These are phyloP conservation scores for Python bivittatus DNA, from an alignment of 2,113 vertebrate species.

Conservation along the genomic window DNA sequence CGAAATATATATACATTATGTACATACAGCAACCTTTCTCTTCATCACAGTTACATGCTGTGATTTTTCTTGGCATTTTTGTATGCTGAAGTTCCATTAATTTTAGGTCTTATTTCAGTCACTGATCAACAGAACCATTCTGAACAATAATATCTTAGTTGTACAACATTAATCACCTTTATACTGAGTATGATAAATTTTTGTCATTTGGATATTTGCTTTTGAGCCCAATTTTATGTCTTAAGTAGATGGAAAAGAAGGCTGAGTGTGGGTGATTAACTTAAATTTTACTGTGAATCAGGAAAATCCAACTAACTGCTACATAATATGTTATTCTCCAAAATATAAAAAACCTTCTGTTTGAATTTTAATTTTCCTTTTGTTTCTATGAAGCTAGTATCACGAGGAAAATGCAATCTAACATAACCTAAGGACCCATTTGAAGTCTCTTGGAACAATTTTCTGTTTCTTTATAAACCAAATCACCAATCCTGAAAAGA, in stretches of 20 bases:
- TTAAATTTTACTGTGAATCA: not conserved
- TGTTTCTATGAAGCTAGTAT: constrained; percentile 43
- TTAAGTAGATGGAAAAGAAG: not conserved
- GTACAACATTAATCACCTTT: not conserved
- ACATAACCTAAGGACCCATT: constrained; percentile 35
- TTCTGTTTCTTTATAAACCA: constrained; percentile 42
- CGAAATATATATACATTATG: not conserved
- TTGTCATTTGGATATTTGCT: not conserved
- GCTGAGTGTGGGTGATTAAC: not conserved
- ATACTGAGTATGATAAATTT: not conserved
- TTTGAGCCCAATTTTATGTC: not conserved
- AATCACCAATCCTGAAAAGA: constrained; percentile 32
- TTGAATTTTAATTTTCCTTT: constrained; percentile 12
- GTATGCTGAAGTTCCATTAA: not conserved
- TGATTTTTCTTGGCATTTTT: not conserved
- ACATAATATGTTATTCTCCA: not conserved
- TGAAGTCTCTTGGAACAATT: constrained; percentile 34
- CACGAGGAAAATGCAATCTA: constrained; percentile 40
- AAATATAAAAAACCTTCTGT: not conserved
- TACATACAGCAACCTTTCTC: not conserved
- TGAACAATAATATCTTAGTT: not conserved
- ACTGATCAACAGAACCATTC: not conserved
- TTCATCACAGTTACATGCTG: not conserved
- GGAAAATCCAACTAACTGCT: not conserved
- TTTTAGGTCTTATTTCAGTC: not conserved